Evolutionary conservation across 2,113 vertebrate genomes (phyloP), one percentile per base, ranked within the genome.

Genomic region (Dicentrarchus labrax): DNA sequence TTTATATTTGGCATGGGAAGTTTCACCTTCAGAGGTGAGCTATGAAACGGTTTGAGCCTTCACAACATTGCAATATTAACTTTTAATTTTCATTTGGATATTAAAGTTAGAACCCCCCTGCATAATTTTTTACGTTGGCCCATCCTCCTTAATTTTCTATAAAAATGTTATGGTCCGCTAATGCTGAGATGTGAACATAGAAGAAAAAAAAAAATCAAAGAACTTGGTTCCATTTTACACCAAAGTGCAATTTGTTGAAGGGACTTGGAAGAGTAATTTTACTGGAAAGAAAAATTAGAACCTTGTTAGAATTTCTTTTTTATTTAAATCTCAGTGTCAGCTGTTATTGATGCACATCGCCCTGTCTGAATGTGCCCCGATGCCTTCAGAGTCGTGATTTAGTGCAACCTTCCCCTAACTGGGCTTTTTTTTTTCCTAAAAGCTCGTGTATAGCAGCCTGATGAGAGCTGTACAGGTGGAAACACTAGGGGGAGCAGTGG

Each of bases 161-260:
- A 43, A 86, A 59, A 83, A 73, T 75, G 66, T 85, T 82, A 45
- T 72, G 72, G 59, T 86, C 80, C 80, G 79, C 71, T 72, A 69
- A 86, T 76, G 59, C 80, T 85, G 85, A 87, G 77, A 89, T 91
- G 62, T 90, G 76, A 91, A 87, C 64, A 86, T 76, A 43, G 54
- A 82, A 81, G 36, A 50, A 79, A 75, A 80, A 69, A 80, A 87
- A 76, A 85, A 80, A 89, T 86, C 80, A 86, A 93, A 90, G 85
- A 94, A 83, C 91, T 90, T 83, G 91, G 93, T 87, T 93, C 89
- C 80, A 80, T 94, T 95, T 94, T 93, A 95, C 95, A 96, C 96
- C 96, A 96, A 96, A 96, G 96, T 96, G 96, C 96, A 96, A 96
- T 96, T 96, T 94, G 93, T 90, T 88, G 89, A 94, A 94, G 92